A percentile compares a stretch with the other conserved stretches of the same genome.
phyloP scores from a whole-genome alignment of 2,113 vertebrate species.

The Leptobrachium leishanense region DNA sequence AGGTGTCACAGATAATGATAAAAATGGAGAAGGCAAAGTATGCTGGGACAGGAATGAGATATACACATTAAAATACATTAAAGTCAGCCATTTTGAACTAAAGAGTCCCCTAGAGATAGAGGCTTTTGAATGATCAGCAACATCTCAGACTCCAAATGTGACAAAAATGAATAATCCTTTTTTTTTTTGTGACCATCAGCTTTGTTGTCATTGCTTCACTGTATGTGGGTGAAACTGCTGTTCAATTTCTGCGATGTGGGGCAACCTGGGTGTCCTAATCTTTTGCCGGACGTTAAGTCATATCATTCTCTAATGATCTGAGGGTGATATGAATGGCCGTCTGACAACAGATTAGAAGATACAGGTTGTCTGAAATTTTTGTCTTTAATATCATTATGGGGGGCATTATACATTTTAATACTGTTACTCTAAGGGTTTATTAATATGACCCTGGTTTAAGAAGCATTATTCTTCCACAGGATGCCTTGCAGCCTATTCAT shows the following conservation, averaged over 20 bases:
- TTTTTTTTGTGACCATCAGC: neutral
- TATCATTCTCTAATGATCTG: too few species aligned
- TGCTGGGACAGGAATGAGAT: neutral
- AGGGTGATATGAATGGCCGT: too few species aligned
- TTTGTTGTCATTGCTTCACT: neutral
- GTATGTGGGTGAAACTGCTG: neutral
- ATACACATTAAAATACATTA: neutral
- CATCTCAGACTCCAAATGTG: too few species aligned
- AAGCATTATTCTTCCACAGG: neutral
- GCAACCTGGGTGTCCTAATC: neutral
- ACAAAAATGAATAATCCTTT: neutral
- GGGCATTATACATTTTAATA: neutral
- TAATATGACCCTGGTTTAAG: neutral
- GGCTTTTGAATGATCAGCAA: neutral
- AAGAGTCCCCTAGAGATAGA: slow-evolving; percentile 2
- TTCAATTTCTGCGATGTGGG: neutral
- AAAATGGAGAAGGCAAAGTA: slow-evolving; percentile 18
- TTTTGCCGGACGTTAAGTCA: neutral
- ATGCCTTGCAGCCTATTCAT: neutral
- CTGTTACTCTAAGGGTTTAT: neutral
- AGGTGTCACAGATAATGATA: neutral
- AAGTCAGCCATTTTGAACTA: neutral
- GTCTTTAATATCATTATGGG: too few species aligned
- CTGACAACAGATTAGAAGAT: neutral
- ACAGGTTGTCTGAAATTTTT: neutral